A percentile compares a stretch with the other conserved stretches of the same genome.
Conservation (phyloP, 2,888 invertebrate species). For the Antheraea yamamai region DNA sequence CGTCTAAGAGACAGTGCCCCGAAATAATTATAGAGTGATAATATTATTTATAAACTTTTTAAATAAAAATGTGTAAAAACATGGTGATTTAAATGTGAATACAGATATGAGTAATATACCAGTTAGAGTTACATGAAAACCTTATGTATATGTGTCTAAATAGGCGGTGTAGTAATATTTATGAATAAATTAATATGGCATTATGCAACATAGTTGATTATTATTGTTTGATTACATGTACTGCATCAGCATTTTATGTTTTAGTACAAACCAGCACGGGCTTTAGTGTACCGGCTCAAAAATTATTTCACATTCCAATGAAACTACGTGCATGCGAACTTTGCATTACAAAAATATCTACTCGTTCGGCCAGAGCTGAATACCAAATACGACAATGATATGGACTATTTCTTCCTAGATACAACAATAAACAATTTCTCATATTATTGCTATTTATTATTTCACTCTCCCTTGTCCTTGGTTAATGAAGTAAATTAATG, state of each 20-base stretch:
- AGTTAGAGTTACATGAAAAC: slow-evolving; percentile 54
- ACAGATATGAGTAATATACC: slow-evolving; percentile 51
- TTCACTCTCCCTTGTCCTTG: slow-evolving; percentile 11
- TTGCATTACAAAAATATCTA: slow-evolving; percentile 32
- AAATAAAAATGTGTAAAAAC: slow-evolving; percentile 43
- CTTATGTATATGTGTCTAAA: slow-evolving; percentile 56
- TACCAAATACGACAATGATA: slow-evolving; percentile 72
- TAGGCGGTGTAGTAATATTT: slow-evolving; percentile 65
- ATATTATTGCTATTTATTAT: slow-evolving; percentile 33
- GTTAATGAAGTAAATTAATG: not conserved
- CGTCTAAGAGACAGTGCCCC: slow-evolving; percentile 75
- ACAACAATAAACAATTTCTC: slow-evolving; percentile 66
- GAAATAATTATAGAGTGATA: slow-evolving; percentile 65
- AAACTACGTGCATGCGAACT: slow-evolving; percentile 44
- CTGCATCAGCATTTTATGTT: slow-evolving; percentile 44
- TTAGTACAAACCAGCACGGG: slow-evolving; percentile 50
- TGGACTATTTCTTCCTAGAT: slow-evolving; percentile 69
- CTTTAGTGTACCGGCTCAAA: slow-evolving; percentile 41
- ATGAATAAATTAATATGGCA: slow-evolving; percentile 66
- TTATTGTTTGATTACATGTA: slow-evolving; percentile 45
- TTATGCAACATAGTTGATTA: slow-evolving; percentile 51
- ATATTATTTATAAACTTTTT: slow-evolving; percentile 23
- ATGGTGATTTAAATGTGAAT: slow-evolving; percentile 55
- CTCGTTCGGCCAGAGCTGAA: slow-evolving; percentile 66
- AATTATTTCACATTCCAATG: slow-evolving; percentile 69